These are phyloP conservation scores for Tragelaphus strepsiceros DNA, from an alignment of 2,113 vertebrate species.

Conservation along the genomic window DNA sequence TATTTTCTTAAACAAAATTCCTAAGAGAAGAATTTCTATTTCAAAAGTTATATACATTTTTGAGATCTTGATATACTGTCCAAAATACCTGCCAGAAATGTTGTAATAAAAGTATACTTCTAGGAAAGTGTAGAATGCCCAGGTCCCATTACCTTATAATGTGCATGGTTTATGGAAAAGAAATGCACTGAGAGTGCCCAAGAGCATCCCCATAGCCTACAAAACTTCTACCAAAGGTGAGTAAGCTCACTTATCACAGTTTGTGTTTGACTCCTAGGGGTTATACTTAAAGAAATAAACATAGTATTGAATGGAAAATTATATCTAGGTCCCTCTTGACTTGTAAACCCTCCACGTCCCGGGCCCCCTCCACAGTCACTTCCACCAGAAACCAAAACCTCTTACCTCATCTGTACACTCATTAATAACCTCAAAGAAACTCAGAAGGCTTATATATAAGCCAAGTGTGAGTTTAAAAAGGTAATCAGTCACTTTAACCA, in stretches of 20 bases:
- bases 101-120: conserved; percentile 2
- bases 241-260: not conserved
- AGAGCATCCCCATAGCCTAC: not conserved
- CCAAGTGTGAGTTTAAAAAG: not conserved
- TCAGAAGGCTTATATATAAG: not conserved
- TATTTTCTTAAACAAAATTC: not conserved
- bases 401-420: conserved; percentile 14
- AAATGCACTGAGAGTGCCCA: not conserved
- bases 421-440: not conserved
- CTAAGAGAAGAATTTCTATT: not conserved
- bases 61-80: not conserved
- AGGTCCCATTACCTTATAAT: not conserved
- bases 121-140: not conserved
- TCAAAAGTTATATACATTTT: conserved; percentile 20
- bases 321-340: not conserved
- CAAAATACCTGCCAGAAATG: not conserved
- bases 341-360: not conserved
- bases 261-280: not conserved
- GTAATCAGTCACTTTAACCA: not conserved
- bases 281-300: conserved; percentile 21
- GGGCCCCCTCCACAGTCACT: not conserved
- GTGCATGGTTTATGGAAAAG: not conserved
- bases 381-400: not conserved
- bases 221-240: not conserved
- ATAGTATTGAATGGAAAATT: not conserved